Conservation (phyloP, 1,140 invertebrate genomes). For the Zaprionus davidi region DNA sequence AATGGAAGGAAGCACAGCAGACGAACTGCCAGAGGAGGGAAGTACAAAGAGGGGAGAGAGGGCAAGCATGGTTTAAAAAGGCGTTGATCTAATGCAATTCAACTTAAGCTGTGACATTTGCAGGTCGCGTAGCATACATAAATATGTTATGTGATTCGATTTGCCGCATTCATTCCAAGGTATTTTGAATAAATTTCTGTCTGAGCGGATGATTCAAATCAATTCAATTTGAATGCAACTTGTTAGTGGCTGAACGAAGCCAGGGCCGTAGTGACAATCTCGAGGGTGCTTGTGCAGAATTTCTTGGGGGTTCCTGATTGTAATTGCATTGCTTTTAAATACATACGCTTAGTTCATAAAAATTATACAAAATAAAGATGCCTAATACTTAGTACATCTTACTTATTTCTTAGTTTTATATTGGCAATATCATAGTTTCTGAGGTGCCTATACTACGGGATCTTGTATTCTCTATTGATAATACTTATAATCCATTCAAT, state of each 20-base stretch:
- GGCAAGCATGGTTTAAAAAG: slow-evolving; percentile 14
- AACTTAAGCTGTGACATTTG: slow-evolving; percentile 38
- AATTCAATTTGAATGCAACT: slow-evolving; percentile 14
- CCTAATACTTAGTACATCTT: too few relatives aligned
- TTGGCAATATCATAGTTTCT: not conserved
- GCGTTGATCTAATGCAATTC: slow-evolving; percentile 61
- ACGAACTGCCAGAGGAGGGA: too few relatives aligned
- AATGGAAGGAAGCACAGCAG: slow-evolving; percentile 28
- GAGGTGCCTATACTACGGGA: too few relatives aligned
- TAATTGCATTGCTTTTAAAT: not conserved
- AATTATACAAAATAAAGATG: too few relatives aligned
- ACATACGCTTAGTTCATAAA: too few relatives aligned
- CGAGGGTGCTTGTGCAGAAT: too few relatives aligned
- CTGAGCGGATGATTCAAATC: not conserved
- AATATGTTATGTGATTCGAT: slow-evolving; percentile 27
- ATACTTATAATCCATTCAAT: too few relatives aligned
- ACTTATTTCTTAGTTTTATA: not conserved
- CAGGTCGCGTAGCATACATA: slow-evolving; percentile 36
- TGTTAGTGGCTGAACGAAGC: not conserved
- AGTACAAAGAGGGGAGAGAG: not conserved
- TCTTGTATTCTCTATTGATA: too few relatives aligned
- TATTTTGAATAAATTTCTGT: slow-evolving; percentile 7
- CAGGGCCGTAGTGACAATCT: too few relatives aligned
- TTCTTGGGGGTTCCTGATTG: too few relatives aligned
- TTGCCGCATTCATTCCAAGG: slow-evolving; percentile 28